These are phyloP conservation scores for Euproctis similis DNA, from an alignment of 2,888 invertebrate genomes.

Conservation along the genomic window DNA sequence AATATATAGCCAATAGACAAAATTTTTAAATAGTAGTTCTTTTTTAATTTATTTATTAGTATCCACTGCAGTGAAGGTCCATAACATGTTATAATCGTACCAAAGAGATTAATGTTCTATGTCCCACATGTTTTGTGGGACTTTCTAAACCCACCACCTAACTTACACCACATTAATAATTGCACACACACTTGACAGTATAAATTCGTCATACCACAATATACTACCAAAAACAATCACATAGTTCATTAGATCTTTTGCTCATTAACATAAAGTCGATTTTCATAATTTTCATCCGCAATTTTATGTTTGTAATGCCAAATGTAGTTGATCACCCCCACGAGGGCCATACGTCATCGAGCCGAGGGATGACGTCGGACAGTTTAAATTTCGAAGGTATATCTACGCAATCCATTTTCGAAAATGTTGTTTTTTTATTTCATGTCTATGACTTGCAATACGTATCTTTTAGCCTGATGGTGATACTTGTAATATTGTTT, in stretches of 20 bases:
- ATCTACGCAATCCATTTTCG: conserved; percentile 47
- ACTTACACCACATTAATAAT: conserved; percentile 34
- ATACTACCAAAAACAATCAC: conserved; percentile 9
- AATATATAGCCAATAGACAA: no score
- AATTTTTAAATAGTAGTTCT: no score
- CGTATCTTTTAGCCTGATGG: no score
- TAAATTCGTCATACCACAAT: conserved; percentile 36
- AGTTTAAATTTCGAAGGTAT: conserved; percentile 67
- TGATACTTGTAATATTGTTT: no score
- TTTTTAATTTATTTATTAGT: no score
- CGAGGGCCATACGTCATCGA: conserved; percentile 59
- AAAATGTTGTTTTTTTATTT: no score
- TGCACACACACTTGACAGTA: conserved; percentile 33
- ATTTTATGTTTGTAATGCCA: conserved; percentile 15
- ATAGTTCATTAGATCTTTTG: not conserved
- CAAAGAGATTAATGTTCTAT: conserved; percentile 20
- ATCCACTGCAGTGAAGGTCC: no score
- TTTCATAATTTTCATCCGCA: not conserved
- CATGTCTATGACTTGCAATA: no score
- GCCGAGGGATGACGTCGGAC: conserved; percentile 41
- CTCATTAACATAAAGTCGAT: not conserved
- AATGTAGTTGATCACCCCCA: conserved; percentile 53
- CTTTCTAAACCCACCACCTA: conserved; percentile 20
- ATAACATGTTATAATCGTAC: conserved; percentile 16
- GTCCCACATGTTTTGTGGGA: conserved; percentile 21